A percentile compares a stretch with the other conserved stretches of the same genome.
Evolutionary conservation across 2,113 vertebrate genomes (phyloP).

Genomic region (Puma concolor): DNA sequence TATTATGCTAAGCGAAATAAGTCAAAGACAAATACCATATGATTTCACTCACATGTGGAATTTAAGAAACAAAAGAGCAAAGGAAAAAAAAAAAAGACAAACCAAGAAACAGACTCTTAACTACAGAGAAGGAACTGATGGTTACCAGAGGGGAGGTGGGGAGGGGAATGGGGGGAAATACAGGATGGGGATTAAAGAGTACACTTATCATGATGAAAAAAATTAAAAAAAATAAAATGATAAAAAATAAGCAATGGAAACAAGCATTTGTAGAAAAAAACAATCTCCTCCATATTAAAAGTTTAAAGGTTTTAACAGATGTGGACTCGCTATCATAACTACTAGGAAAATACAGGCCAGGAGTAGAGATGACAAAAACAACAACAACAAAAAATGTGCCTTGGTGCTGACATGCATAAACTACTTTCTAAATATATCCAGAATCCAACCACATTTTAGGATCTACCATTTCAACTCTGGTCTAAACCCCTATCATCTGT

Average conservation of each 20-base stretch:
- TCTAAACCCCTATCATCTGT: background rate
- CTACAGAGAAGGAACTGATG: background rate
- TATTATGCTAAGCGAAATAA: background rate
- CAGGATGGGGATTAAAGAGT: background rate
- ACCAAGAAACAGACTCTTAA: background rate
- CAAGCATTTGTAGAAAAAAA: slow-evolving; percentile 6
- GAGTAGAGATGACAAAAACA: background rate
- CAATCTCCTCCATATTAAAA: slow-evolving; percentile 30
- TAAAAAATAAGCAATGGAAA: slow-evolving; percentile 42
- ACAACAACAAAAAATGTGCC: background rate
- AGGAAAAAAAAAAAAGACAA: background rate
- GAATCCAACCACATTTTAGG: background rate
- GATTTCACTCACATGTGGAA: background rate
- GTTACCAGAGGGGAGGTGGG: background rate
- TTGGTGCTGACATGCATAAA: background rate
- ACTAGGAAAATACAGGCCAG: background rate
- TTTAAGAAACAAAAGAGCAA: background rate
- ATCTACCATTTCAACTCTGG: background rate
- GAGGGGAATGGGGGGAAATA: background rate
- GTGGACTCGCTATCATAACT: slow-evolving; percentile 26
- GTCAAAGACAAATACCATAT: background rate
- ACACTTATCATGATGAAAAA: background rate
- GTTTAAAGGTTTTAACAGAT: slow-evolving; percentile 31
- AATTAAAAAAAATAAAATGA: background rate
- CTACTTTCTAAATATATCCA: background rate